Evolutionary conservation across 2,113 vertebrate genomes (phyloP).

Genomic region (Silurus glanis): DNA sequence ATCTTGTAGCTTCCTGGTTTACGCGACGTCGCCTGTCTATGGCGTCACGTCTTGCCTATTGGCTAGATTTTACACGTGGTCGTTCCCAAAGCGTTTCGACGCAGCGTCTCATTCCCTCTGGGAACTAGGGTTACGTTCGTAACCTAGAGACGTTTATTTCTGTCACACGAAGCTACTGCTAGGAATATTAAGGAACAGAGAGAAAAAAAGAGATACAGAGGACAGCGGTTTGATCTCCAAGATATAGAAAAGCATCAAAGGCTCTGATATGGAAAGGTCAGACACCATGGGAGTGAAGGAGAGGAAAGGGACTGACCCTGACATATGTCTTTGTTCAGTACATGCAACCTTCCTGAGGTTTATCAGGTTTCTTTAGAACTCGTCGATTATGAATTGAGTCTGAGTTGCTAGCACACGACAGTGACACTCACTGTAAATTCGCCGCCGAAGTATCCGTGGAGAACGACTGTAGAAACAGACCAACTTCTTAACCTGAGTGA

Average conservation of each 20-base stretch:
- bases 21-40: too few species aligned
- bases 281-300: conserved; percentile 36
- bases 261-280: conserved; percentile 53
- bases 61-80: too few species aligned
- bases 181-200: conserved; percentile 17
- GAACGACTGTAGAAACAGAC: background rate
- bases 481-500: background rate
- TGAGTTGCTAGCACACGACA: background rate
- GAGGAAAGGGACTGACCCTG: background rate
- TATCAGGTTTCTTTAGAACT: background rate
- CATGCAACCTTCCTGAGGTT: background rate
- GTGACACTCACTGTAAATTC: background rate
- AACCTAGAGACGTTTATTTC: too few species aligned
- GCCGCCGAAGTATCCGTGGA: background rate
- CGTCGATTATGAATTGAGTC: background rate
- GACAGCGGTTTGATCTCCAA: conserved; percentile 25
- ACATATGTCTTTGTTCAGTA: background rate
- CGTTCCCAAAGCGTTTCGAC: too few species aligned
- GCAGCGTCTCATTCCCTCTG: too few species aligned
- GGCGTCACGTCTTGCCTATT: too few species aligned
- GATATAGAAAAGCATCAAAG: conserved; percentile 49
- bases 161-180: conserved; percentile 26
- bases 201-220: background rate
- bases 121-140: too few species aligned
- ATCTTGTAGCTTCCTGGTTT: too few species aligned